Conservation (phyloP, 2,888 invertebrate genomes). For the Timandra comae region DNA sequence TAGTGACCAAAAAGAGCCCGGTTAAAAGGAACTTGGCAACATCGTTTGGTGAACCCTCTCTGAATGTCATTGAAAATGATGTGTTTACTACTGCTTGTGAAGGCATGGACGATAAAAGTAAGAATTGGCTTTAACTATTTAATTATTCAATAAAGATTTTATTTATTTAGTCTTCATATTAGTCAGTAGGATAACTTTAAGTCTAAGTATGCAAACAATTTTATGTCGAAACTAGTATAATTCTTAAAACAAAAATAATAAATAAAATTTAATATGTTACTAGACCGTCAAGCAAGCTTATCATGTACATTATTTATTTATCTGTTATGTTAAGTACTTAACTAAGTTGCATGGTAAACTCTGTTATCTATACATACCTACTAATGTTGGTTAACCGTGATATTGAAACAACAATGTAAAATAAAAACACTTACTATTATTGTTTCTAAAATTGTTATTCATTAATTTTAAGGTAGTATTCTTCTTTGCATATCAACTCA, state of each 20-base stretch:
- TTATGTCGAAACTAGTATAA: not conserved
- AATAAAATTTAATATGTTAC: no score
- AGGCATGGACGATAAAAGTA: slow-evolving; percentile 59
- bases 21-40: slow-evolving; percentile 41
- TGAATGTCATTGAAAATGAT: slow-evolving; percentile 10
- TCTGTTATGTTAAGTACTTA: no score
- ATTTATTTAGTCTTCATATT: not conserved
- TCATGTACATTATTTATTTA: no score
- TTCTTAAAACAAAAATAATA: not conserved
- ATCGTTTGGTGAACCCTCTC: not conserved
- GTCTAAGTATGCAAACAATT: not conserved
- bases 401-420: no score
- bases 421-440: no score
- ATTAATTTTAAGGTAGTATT: no score
- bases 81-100: slow-evolving; percentile 26
- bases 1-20: slow-evolving; percentile 31
- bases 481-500: no score
- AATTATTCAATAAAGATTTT: not conserved
- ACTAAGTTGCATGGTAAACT: no score
- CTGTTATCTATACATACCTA: no score
- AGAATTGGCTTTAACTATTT: slow-evolving; percentile 20
- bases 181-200: not conserved
- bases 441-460: no score
- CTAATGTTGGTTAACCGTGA: no score
- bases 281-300: no score